These are phyloP conservation scores for Scolopax bukidnonensis DNA, from an alignment of 2,797 vertebrate genomes.

Conservation along the genomic window DNA sequence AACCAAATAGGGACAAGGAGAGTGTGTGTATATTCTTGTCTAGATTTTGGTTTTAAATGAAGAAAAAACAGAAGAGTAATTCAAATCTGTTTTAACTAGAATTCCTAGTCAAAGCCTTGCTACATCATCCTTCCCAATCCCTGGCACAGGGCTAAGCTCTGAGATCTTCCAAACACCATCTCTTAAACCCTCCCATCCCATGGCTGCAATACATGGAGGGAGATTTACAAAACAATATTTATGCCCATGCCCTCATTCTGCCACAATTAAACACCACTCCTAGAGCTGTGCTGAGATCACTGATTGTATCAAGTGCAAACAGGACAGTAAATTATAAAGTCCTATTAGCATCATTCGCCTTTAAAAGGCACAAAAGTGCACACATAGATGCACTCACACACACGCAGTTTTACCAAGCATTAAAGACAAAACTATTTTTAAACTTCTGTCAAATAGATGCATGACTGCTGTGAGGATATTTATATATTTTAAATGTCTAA, in stretches of 20 bases:
- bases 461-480: neutral
- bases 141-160: neutral
- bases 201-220: neutral
- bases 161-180: neutral
- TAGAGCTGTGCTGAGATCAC: constrained; percentile 34
- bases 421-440: constrained; percentile 26
- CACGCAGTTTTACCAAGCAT: neutral
- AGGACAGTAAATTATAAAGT: constrained; percentile 33
- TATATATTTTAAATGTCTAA: neutral
- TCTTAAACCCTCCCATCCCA: neutral
- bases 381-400: neutral
- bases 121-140: neutral
- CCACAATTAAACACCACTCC: neutral
- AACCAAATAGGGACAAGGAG: neutral
- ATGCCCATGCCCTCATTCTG: constrained; percentile 9
- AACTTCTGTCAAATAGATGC: neutral
- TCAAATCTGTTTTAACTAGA: neutral
- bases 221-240: neutral
- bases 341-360: neutral
- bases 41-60: neutral
- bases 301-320: constrained; percentile 24
- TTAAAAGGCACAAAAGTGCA: neutral
- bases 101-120: neutral
- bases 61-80: neutral
- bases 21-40: neutral